phyloP scores from a whole-genome alignment of 2,888 invertebrate genomes.

The Germaria angustata region DNA sequence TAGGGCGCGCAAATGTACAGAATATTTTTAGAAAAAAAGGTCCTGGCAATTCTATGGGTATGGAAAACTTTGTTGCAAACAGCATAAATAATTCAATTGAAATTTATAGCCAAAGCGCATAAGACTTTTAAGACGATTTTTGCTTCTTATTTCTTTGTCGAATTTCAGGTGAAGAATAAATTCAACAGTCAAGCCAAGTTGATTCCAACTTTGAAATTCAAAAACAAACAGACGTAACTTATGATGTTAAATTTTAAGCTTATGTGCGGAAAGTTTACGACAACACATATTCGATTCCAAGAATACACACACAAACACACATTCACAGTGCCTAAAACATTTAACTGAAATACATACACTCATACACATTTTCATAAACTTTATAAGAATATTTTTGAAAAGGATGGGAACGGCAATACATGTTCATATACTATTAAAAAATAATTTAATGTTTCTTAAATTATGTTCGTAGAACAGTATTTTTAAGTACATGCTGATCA shows the following conservation, averaged over 20 bases:
- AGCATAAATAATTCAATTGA: conserved; percentile 55
- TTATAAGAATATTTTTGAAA: too few species aligned
- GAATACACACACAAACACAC: neutral
- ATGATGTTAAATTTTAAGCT: conserved; percentile 26
- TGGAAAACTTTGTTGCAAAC: conserved; percentile 35
- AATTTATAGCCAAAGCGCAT: conserved; percentile 46
- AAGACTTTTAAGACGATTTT: conserved; percentile 46
- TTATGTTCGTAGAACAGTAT: too few species aligned
- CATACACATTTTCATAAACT: too few species aligned
- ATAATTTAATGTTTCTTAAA: too few species aligned
- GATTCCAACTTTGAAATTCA: neutral
- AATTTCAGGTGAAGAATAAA: neutral
- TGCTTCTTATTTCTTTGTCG: neutral
- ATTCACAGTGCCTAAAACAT: too few species aligned
- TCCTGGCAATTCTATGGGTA: neutral
- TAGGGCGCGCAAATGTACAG: too few species aligned
- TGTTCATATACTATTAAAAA: too few species aligned
- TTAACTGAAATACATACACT: too few species aligned
- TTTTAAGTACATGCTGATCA: too few species aligned
- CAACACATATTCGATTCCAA: conserved; percentile 4
- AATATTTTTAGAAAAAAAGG: neutral
- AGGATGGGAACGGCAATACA: too few species aligned
- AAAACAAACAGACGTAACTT: neutral
- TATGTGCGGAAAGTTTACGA: conserved; percentile 24
- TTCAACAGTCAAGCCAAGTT: neutral